Percentiles rank a stretch among this genome's conserved stretches.
phyloP scores from a whole-genome alignment of 2,797 vertebrate genomes.

The Girardinus metallicus region DNA sequence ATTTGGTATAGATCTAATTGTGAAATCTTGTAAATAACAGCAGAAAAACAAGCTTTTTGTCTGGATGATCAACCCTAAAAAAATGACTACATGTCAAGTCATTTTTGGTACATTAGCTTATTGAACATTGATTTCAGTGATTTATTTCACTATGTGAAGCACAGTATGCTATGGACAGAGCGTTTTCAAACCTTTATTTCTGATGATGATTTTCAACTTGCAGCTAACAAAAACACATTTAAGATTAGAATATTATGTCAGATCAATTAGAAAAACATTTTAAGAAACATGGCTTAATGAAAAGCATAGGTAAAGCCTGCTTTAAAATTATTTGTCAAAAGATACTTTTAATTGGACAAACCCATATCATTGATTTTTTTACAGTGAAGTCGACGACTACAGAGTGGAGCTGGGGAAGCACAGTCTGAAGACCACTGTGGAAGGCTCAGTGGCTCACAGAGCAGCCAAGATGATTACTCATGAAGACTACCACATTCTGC shows the following conservation, averaged over 20 bases:
- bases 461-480: slow-evolving; percentile 77
- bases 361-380: not conserved
- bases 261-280: not conserved
- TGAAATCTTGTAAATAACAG: not conserved
- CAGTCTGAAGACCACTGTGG: slow-evolving; percentile 72
- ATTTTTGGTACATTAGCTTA: not conserved
- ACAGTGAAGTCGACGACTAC: slow-evolving; percentile 76
- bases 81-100: not conserved
- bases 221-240: not conserved
- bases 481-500: slow-evolving; percentile 75
- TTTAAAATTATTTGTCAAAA: not conserved
- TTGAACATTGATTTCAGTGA: not conserved
- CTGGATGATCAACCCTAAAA: not conserved
- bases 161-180: not conserved
- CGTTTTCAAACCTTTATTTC: not conserved
- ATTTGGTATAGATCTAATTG: not conserved
- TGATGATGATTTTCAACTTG: not conserved
- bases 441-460: slow-evolving; percentile 60
- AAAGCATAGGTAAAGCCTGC: not conserved
- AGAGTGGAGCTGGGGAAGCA: slow-evolving; percentile 84
- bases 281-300: not conserved
- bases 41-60: not conserved
- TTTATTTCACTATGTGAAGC: not conserved
- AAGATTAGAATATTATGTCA: not conserved
- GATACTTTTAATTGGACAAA: not conserved